Evolutionary conservation across 2,113 vertebrate genomes (phyloP).

Genomic region (Protobothrops mucrosquamatus): DNA sequence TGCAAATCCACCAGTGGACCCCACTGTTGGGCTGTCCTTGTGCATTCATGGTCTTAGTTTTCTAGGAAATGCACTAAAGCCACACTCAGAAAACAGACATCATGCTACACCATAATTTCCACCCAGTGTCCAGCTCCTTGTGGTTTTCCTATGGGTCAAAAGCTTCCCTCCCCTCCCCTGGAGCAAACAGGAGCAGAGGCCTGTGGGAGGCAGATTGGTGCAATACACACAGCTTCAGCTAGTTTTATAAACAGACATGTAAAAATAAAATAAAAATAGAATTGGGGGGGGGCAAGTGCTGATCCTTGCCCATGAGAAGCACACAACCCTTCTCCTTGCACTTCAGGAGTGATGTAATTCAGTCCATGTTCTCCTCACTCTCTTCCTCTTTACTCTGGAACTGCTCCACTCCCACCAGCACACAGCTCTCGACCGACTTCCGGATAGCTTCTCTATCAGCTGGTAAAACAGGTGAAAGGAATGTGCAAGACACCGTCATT

Average conservation of each 20-base stretch:
- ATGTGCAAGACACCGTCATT: neutral
- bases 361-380: conserved; percentile 54
- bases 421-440: conserved; percentile 78
- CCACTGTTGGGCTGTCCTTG: neutral
- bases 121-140: neutral
- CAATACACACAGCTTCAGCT: neutral
- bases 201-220: neutral
- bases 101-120: neutral
- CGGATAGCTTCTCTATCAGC: conserved; percentile 78
- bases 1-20: neutral
- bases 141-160: neutral
- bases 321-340: neutral
- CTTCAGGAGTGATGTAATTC: conserved; percentile 12
- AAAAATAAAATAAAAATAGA: neutral
- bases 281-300: neutral
- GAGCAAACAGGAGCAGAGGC: neutral
- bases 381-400: conserved; percentile 57
- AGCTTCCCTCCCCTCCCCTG: neutral
- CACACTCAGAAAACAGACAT: neutral
- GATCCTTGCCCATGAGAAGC: neutral
- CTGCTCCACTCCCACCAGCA: conserved; percentile 55
- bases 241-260: neutral
- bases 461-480: conserved; percentile 54
- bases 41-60: neutral
- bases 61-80: neutral